phyloP scores from a whole-genome alignment of 35 echinoderm and acorn worm genomes.

The Ophiothrix spiculata region DNA sequence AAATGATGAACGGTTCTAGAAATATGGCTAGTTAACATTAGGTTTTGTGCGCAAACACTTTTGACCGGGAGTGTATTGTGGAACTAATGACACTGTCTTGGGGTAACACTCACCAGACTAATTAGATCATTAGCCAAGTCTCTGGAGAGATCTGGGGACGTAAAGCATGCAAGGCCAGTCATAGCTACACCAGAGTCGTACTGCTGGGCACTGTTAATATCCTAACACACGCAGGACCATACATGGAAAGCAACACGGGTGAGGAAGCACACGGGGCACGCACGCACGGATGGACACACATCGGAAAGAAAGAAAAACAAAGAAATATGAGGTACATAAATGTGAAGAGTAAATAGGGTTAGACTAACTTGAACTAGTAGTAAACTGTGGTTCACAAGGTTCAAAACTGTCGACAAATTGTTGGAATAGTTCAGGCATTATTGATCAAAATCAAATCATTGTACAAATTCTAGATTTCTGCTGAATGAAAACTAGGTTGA shows the following conservation, averaged over 20 bases:
- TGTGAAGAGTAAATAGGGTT: background rate
- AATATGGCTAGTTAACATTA: no score
- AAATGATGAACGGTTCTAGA: no score
- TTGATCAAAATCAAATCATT: no score
- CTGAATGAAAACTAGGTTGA: no score
- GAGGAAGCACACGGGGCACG: background rate
- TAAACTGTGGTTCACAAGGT: background rate
- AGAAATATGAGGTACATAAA: background rate
- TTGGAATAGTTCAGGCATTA: no score
- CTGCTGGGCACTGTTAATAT: conserved; percentile 86
- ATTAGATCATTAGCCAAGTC: conserved; percentile 99
- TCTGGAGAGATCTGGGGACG: conserved; percentile 95
- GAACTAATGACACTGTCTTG: background rate
- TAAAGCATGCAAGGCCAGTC: conserved; percentile 99
- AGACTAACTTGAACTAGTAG: background rate
- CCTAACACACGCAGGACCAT: conserved; percentile 30
- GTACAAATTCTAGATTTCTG: no score
- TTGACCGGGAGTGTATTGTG: no score
- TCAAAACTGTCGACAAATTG: no score
- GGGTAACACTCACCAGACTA: conserved; percentile 98
- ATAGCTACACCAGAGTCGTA: conserved; percentile 98
- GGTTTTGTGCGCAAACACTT: no score
- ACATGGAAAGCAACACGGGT: conserved; percentile 1
- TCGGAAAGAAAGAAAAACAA: conserved; percentile 12
- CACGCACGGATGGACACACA: background rate